Percentiles rank a stretch among this genome's conserved stretches.
phyloP scores from a whole-genome alignment of 2,888 invertebrate species.

The Boloria selene region DNA sequence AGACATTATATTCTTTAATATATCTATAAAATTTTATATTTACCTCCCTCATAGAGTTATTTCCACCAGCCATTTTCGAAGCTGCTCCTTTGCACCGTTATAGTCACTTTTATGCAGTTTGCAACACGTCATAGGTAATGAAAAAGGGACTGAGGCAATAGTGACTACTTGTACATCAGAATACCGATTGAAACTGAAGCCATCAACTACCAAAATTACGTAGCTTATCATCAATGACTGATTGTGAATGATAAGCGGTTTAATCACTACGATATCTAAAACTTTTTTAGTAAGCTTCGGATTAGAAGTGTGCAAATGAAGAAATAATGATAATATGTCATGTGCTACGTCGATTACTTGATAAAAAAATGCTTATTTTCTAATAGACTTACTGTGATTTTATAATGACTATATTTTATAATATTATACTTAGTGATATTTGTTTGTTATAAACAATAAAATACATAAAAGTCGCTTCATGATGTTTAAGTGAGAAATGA shows the following conservation, averaged over 20 bases:
- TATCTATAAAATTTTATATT: neutral
- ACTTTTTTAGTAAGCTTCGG: constrained; percentile 11
- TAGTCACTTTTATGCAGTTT: constrained; percentile 33
- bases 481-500: too few species aligned
- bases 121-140: constrained; percentile 19
- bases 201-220: constrained; percentile 22
- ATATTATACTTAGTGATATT: too few species aligned
- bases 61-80: constrained; percentile 61
- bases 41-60: constrained; percentile 63
- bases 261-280: constrained; percentile 21
- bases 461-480: too few species aligned
- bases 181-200: constrained; percentile 15
- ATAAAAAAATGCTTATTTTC: neutral
- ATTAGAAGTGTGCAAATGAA: constrained; percentile 16
- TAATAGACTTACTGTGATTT: neutral
- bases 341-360: neutral
- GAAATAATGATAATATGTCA: neutral
- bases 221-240: constrained; percentile 24
- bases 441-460: too few species aligned
- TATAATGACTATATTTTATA: too few species aligned
- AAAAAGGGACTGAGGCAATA: neutral
- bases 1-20: too few species aligned
- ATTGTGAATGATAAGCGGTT: constrained; percentile 24
- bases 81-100: constrained; percentile 48
- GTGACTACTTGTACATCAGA: neutral